Evolutionary conservation across 2,797 vertebrate species (phyloP), one percentile per base, ranked within the genome.

Genomic region (Enteromius argenteus): DNA sequence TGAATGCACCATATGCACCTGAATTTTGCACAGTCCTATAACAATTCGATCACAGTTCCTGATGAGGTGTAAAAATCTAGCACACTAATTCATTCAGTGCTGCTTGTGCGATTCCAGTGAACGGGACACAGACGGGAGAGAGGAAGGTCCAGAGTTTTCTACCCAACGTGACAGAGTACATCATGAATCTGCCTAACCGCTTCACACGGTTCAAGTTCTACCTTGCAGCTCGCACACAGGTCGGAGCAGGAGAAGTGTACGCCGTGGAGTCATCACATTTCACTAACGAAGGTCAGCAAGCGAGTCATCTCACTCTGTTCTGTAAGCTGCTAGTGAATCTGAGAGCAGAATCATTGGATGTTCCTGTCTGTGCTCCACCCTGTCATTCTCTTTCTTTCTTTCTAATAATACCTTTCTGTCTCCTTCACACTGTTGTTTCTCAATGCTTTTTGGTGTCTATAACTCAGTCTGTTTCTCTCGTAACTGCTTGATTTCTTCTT

Each of bases 161-260:
- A 56, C 94, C 96, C 58, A 99, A 99, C 23, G 93, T 95, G 91
- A 99, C 98, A 0, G 91, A 92, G 67, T 96, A 96, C 90, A 93
- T 83, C 0, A 82, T 99, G 71, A 96, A 92, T 49, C 93, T 97
- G 83, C 96, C 94, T 0, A 96, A 98, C 84, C 95, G 96, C 4
- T 94, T 95, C 39, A 95, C 95, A 0, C 97, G 95, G 77, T 99
- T 97, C 80, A 97, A 94, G 90, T 97, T 99, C 90, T 91, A 84
- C 80, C 96, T 99, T 89, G 94, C 96, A 0, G 97, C 97, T 10
- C 95, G 94, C 79, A 98, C 97, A 0, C 95, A 97, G 92, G 96
- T 96, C 92, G 98, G 98, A 62, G 89, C 94, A 0, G 97, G 98
- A 68, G 95, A 97, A 73, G 46, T 91, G 1, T 87, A 92, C 71